Base-by-base conservation (phyloP, 2,888 invertebrate species). In the Apotomis turbidana region DNA sequence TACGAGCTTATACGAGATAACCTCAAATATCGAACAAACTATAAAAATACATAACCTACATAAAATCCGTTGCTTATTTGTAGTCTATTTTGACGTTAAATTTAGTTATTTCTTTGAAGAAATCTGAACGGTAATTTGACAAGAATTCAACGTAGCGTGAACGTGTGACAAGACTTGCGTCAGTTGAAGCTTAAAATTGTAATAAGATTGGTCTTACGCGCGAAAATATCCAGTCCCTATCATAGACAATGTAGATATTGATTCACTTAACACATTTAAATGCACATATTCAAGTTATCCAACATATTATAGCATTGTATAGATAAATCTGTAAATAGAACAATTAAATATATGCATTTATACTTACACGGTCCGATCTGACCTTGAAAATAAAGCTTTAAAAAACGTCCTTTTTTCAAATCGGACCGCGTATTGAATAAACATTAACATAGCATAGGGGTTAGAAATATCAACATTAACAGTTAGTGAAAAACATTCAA, bases 401-500 rank as follows among this genome's bases (percentile, higher is more conserved):
- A 38, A 38, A 9, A 58, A 5, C 0, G 9, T 6, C 12, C 36
- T 57, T 62, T 12, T 41, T 51, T 57, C 62, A 58, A 54, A 62
- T 62, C 67, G 55, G 66, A 44, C 27, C 9, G 67, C 52, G 27
- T 75, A 82, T 75, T 41, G 5, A 80, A 79, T 81, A 83, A 86
- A 84, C 79, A 78, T 79, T 79, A 80, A 83, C 78, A 81, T 82
- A 77, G 81, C 80, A 79, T 83, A 85, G 76, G 86, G 82, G 79
- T 84, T 83, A 84, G 75, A 86, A 83, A 87, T 90, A 91, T 92
- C 91, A 91, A 93, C 91, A 93, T 93, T 93, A 93, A 93, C 92
- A 93, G 92, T 92, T 93, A 93, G 92, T 93, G 93, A 92, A 91
- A 88, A 92, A 93, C 93, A 93, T 93, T 90, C 92, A 92, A 93